These are phyloP conservation scores for Ophioderma brevispina DNA, from an alignment of 35 echinoderm and acorn worm genomes.

Conservation along the genomic window DNA sequence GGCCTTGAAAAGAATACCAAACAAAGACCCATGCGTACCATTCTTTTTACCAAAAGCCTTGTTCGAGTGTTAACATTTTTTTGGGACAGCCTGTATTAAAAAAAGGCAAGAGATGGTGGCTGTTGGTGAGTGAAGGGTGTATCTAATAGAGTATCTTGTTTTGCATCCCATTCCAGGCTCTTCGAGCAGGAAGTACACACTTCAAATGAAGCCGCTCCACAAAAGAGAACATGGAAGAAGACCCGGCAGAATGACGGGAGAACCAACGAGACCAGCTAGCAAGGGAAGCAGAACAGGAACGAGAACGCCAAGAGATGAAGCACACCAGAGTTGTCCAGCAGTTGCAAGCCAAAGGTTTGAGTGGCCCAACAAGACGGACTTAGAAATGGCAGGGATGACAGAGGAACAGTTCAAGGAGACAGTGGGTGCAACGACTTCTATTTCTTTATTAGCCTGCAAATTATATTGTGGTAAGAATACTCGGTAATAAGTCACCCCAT, in stretches of 20 bases:
- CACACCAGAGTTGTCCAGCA: slow-evolving; percentile 66
- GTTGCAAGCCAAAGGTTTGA: slow-evolving; percentile 23
- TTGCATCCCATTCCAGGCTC: slow-evolving; percentile 63
- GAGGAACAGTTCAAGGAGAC: slow-evolving; percentile 81
- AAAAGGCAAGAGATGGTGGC: too few relatives aligned
- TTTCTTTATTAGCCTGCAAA: background rate
- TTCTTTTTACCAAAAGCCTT: too few relatives aligned
- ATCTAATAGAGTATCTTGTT: too few relatives aligned
- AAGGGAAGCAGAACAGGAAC: slow-evolving; percentile 34
- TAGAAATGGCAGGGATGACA: slow-evolving; percentile 62
- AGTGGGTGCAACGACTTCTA: slow-evolving; percentile 35
- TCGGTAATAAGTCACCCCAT: background rate
- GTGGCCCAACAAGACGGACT: slow-evolving; percentile 45
- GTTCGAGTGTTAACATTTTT: too few relatives aligned
- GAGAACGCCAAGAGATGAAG: slow-evolving; percentile 40
- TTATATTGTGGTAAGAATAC: background rate
- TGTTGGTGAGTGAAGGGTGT: too few relatives aligned
- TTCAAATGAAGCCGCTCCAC: slow-evolving; percentile 69
- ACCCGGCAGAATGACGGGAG: slow-evolving; percentile 45
- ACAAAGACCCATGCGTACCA: too few relatives aligned
- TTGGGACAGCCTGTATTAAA: too few relatives aligned
- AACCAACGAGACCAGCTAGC: slow-evolving; percentile 45
- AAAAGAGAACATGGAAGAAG: slow-evolving; percentile 73
- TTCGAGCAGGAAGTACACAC: slow-evolving; percentile 87
- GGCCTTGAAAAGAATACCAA: too few relatives aligned